These are phyloP conservation scores for Diarsia mendica DNA, from an alignment of 2,888 invertebrate species.

Conservation along the genomic window DNA sequence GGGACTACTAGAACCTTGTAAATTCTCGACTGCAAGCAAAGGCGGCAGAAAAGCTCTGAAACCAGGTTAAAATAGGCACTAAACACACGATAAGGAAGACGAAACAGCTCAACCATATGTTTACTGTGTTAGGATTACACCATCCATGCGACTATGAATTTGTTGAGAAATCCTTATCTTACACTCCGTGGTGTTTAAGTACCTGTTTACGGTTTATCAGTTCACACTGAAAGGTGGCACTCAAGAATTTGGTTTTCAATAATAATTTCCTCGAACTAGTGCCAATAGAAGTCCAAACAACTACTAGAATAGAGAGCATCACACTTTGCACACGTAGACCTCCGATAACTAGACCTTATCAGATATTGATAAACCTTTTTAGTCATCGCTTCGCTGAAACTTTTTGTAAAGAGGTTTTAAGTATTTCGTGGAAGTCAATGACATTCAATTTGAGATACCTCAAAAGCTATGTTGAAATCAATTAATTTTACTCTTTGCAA, in stretches of 20 bases:
- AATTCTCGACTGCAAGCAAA: too few relatives aligned
- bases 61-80: too few relatives aligned
- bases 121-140: conserved; percentile 22
- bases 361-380: conserved; percentile 38
- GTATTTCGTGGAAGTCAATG: conserved; percentile 6
- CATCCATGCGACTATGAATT: conserved; percentile 20
- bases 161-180: conserved; percentile 52
- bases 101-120: not conserved
- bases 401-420: conserved; percentile 13
- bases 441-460: conserved; percentile 2
- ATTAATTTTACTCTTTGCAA: not conserved
- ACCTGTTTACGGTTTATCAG: conserved; percentile 49
- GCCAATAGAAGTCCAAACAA: conserved; percentile 31
- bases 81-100: too few relatives aligned
- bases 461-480: not conserved
- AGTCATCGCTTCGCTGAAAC: conserved; percentile 9
- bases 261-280: conserved; percentile 46
- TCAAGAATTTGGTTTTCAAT: conserved; percentile 45
- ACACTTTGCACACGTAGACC: conserved; percentile 38
- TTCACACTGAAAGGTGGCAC: conserved; percentile 33
- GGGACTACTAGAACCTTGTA: not conserved
- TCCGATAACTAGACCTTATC: conserved; percentile 36
- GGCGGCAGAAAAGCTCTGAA: too few relatives aligned
- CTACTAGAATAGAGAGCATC: conserved; percentile 38
- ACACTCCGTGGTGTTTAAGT: conserved; percentile 14